Conservation (phyloP, 2,113 vertebrate genomes). For the Solea solea region DNA sequence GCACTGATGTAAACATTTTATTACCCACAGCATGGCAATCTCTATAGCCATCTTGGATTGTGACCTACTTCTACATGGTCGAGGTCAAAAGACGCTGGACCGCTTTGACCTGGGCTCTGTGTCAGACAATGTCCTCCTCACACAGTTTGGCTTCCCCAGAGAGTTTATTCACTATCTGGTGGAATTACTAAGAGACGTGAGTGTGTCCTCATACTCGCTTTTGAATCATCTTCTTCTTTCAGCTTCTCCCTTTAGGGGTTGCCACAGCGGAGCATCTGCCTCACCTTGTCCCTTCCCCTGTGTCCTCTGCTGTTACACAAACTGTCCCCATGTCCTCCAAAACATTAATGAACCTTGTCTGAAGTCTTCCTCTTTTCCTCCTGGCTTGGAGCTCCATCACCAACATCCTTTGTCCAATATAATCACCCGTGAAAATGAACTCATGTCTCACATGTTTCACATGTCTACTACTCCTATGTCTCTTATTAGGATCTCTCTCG, state of each 20-base stretch:
- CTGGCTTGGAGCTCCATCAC: no score
- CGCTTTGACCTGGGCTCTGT: conserved; percentile 93
- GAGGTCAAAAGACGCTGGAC: conserved; percentile 92
- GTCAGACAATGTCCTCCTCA: conserved; percentile 88
- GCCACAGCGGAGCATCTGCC: no score
- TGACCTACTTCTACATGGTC: conserved; percentile 93
- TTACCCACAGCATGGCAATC: conserved; percentile 85
- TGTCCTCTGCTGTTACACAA: no score
- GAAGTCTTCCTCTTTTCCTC: no score
- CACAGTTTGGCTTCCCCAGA: conserved; percentile 92
- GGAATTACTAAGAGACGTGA: conserved; percentile 83
- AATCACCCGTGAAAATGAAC: background rate
- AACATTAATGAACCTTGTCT: no score
- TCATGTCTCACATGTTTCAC: background rate
- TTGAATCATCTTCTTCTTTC: background rate
- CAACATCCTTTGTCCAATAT: no score
- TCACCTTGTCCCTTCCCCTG: no score
- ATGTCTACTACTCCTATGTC: background rate
- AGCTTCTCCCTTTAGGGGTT: no score
- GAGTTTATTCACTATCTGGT: conserved; percentile 94
- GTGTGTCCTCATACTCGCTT: background rate
- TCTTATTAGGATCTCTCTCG: conserved; percentile 79
- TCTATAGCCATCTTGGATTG: conserved; percentile 93
- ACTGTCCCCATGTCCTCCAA: no score
- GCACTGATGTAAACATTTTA: background rate